Evolutionary conservation across 2,888 invertebrate genomes (phyloP).

Genomic region (Chromoteleia sp.): DNA sequence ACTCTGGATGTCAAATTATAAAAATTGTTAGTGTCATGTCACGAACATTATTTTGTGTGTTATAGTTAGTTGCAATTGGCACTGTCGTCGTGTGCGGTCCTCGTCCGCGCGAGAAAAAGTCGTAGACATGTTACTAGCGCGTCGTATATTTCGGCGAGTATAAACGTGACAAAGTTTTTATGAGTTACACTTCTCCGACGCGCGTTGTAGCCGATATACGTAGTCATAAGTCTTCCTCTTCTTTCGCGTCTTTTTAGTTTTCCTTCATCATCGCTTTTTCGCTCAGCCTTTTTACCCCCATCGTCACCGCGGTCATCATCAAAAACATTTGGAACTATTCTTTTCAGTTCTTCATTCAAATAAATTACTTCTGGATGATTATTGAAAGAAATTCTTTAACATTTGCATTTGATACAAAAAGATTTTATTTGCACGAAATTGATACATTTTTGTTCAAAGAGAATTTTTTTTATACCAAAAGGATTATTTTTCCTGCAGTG

Average conservation of each 20-base stretch:
- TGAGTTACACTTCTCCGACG: constrained; percentile 61
- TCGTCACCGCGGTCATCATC: constrained; percentile 41
- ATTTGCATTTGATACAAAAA: too few relatives aligned
- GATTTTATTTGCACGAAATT: too few relatives aligned
- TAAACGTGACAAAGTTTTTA: constrained; percentile 70
- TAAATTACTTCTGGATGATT: too few relatives aligned
- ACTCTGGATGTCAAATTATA: constrained; percentile 11
- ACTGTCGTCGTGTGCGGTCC: constrained; percentile 65
- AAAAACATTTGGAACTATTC: background rate
- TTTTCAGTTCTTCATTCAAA: background rate
- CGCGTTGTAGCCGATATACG: constrained; percentile 68
- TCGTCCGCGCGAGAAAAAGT: constrained; percentile 51
- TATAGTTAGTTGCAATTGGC: constrained; percentile 62
- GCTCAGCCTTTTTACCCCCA: constrained; percentile 48
- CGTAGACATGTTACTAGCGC: constrained; percentile 64
- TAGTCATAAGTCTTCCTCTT: constrained; percentile 70
- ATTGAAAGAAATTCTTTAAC: too few relatives aligned
- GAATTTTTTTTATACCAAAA: too few relatives aligned
- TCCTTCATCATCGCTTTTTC: constrained; percentile 54
- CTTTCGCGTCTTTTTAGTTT: constrained; percentile 65
- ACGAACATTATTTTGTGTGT: constrained; percentile 33
- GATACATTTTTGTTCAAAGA: too few relatives aligned
- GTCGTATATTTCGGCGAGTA: constrained; percentile 70
- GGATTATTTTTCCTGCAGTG: too few relatives aligned
- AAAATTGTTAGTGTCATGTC: constrained; percentile 43